Evolutionary conservation across 2,797 vertebrate species (phyloP).

Genomic region (Leptoclinus maculatus): DNA sequence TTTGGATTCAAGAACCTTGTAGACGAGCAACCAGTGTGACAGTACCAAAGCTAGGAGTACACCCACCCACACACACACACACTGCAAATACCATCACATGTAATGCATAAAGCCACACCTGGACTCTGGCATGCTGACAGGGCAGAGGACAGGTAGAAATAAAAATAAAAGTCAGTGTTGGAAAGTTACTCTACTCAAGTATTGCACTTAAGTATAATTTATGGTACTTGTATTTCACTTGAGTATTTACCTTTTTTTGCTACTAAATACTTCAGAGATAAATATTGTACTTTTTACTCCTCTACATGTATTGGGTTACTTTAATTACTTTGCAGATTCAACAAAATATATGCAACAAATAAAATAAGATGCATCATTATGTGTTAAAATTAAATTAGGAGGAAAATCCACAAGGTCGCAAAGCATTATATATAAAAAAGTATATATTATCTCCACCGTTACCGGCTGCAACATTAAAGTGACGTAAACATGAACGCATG

Average conservation of each 20-base stretch:
- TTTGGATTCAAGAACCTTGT: constrained; percentile 57
- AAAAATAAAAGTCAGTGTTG: neutral
- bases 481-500: neutral
- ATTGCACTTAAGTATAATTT: neutral
- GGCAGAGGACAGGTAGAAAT: neutral
- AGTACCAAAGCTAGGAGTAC: neutral
- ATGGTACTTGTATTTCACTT: neutral
- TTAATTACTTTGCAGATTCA: neutral
- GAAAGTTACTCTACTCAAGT: neutral
- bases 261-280: no score
- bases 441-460: neutral
- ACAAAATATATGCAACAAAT: neutral
- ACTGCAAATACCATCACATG: constrained; percentile 29
- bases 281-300: neutral
- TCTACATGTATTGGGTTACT: neutral
- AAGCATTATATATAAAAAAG: neutral
- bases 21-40: constrained; percentile 6
- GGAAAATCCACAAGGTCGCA: neutral
- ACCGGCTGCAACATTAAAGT: neutral
- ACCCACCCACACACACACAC: constrained; percentile 5
- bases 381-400: neutral
- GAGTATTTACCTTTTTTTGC: neutral
- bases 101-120: constrained; percentile 34
- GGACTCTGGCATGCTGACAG: constrained; percentile 15
- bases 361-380: neutral